Evolutionary conservation across 2,797 vertebrate species (phyloP).

Genomic region (Sciaenops ocellatus): DNA sequence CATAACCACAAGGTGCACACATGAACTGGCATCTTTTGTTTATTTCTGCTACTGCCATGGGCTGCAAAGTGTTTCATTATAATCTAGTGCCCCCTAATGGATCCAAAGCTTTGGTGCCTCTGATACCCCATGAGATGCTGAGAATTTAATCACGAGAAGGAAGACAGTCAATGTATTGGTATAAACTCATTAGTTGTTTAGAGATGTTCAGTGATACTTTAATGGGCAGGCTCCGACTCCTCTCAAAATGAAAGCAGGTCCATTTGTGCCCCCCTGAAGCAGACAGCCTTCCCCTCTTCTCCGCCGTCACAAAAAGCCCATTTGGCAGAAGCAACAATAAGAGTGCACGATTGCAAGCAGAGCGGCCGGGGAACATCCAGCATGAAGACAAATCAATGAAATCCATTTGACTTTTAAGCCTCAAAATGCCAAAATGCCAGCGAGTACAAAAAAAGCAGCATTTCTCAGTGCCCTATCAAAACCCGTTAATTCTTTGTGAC

Average conservation of each 20-base stretch:
- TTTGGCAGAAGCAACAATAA: slow-evolving; percentile 69
- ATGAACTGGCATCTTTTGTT: slow-evolving; percentile 26
- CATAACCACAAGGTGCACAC: slow-evolving; percentile 32
- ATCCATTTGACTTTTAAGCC: slow-evolving; percentile 80
- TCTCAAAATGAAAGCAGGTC: slow-evolving; percentile 44
- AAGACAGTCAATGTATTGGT: slow-evolving; percentile 17
- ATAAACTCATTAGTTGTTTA: slow-evolving; percentile 37
- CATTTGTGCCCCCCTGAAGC: slow-evolving; percentile 29
- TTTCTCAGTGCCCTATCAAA: slow-evolving; percentile 73
- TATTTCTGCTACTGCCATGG: slow-evolving; percentile 3
- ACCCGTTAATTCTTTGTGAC: slow-evolving; percentile 82
- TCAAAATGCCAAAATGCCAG: slow-evolving; percentile 83
- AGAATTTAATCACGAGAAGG: slow-evolving; percentile 47
- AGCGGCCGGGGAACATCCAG: slow-evolving; percentile 62
- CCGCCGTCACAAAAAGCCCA: slow-evolving; percentile 58
- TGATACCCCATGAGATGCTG: slow-evolving; percentile 12
- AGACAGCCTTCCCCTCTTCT: slow-evolving; percentile 15
- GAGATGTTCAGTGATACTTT: slow-evolving; percentile 35
- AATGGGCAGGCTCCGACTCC: slow-evolving; percentile 20
- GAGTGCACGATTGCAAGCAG: slow-evolving; percentile 41
- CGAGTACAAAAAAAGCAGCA: slow-evolving; percentile 61
- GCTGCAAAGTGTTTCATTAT: slow-evolving; percentile 56
- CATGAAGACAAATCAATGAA: slow-evolving; percentile 80
- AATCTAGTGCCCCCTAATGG: slow-evolving; percentile 81
- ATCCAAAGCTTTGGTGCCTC: slow-evolving; percentile 43